Evolutionary conservation across 2,113 vertebrate species (phyloP).

Genomic region (Phodopus roborovskii): DNA sequence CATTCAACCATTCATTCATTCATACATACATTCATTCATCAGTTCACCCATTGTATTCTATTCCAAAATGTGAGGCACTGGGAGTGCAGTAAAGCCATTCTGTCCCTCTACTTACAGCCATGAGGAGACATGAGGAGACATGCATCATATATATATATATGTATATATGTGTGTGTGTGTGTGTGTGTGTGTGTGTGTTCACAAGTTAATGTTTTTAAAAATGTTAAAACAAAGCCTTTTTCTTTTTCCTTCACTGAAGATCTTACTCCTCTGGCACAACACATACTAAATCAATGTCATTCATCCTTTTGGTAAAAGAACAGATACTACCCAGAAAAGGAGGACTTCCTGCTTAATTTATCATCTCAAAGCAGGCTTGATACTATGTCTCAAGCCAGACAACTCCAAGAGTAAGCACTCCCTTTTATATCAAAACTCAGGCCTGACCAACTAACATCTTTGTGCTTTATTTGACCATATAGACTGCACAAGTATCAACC

Average conservation of each 20-base stretch:
- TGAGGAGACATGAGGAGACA: background rate
- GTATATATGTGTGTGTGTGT: background rate
- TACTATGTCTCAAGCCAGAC: background rate
- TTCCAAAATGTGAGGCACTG: background rate
- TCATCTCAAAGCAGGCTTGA: slow-evolving; percentile 43
- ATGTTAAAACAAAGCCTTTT: background rate
- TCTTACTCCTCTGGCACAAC: background rate
- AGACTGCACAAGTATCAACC: background rate
- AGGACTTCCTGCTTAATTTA: background rate
- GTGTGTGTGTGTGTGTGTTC: background rate
- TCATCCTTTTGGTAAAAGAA: slow-evolving; percentile 3
- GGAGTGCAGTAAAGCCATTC: background rate
- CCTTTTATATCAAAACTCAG: background rate
- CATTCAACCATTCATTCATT: background rate
- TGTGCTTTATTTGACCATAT: slow-evolving; percentile 22
- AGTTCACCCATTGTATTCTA: background rate
- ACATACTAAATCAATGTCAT: background rate
- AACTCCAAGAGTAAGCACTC: background rate
- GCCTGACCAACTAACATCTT: background rate
- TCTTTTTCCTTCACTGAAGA: background rate
- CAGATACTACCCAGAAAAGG: background rate
- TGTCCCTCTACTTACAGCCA: background rate
- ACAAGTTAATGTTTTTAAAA: background rate
- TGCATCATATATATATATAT: background rate
- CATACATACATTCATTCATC: background rate